phyloP scores from a whole-genome alignment of 2,113 vertebrate species.

The Leptosomus discolor region DNA sequence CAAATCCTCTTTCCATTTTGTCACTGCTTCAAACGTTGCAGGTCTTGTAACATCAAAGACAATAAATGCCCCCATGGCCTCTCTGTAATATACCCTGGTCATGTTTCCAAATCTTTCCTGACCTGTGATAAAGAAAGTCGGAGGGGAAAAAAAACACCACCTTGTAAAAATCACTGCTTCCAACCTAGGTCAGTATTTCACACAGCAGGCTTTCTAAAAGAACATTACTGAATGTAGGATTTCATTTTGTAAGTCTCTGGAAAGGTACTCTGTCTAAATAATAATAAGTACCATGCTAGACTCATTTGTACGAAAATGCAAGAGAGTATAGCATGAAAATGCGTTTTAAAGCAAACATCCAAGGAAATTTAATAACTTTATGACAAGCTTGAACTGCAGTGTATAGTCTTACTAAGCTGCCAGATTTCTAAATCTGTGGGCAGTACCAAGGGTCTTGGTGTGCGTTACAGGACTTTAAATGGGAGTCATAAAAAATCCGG shows the following conservation, averaged over 20 bases:
- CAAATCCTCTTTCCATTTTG: slow-evolving; percentile 85
- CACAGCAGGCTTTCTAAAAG: neutral
- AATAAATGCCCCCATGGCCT: slow-evolving; percentile 83
- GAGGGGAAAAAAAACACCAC: neutral
- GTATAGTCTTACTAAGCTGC: neutral
- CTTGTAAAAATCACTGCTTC: neutral
- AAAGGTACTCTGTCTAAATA: neutral
- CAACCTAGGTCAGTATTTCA: neutral
- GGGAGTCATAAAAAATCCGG: neutral
- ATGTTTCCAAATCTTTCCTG: slow-evolving; percentile 87
- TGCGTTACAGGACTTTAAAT: accelerated
- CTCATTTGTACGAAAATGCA: neutral
- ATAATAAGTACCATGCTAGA: neutral
- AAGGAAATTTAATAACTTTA: neutral
- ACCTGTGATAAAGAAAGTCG: slow-evolving; percentile 66
- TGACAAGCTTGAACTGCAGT: neutral
- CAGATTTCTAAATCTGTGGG: neutral
- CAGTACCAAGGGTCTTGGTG: neutral
- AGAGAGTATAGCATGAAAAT: neutral
- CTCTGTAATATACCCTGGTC: slow-evolving; percentile 85
- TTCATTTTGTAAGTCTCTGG: neutral
- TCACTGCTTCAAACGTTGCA: slow-evolving; percentile 83
- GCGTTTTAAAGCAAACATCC: neutral
- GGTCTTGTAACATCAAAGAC: slow-evolving; percentile 84
- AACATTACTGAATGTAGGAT: neutral